Evolutionary conservation across 2,888 invertebrate species (phyloP).

Genomic region (Isoperla grammatica): DNA sequence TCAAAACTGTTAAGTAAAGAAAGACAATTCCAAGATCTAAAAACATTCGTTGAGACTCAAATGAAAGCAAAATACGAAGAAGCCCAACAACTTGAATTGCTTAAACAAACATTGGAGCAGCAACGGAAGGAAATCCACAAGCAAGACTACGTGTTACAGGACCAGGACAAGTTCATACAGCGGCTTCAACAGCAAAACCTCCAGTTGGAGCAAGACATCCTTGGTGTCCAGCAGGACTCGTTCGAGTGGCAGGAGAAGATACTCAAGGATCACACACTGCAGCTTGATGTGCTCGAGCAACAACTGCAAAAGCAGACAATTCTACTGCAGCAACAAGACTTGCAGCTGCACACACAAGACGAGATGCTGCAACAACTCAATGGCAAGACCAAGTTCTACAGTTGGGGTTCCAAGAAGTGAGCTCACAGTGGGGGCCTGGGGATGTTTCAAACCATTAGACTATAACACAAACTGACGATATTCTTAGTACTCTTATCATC

Average conservation of each 20-base stretch:
- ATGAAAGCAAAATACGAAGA: constrained; percentile 7
- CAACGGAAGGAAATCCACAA: neutral
- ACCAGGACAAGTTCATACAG: constrained; percentile 13
- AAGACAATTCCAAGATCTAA: constrained; percentile 1
- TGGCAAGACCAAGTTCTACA: neutral
- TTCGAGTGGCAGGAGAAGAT: neutral
- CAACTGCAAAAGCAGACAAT: constrained; percentile 6
- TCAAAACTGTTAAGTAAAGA: neutral
- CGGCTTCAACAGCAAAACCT: neutral
- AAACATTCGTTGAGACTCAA: constrained; percentile 1
- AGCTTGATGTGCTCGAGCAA: neutral
- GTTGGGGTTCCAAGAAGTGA: constrained; percentile 5
- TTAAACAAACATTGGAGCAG: neutral
- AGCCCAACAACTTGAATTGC: neutral
- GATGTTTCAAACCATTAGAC: no score
- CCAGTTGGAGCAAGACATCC: constrained; percentile 8
- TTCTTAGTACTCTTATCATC: no score
- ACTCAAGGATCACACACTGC: neutral
- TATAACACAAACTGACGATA: no score
- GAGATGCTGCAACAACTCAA: constrained; percentile 2
- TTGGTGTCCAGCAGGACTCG: neutral
- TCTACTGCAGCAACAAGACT: constrained; percentile 7
- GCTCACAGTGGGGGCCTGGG: no score
- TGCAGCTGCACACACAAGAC: neutral
- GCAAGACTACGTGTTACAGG: constrained; percentile 4